Evolutionary conservation across 2,797 vertebrate genomes (phyloP).

Genomic region (Orestias chungarensis): DNA sequence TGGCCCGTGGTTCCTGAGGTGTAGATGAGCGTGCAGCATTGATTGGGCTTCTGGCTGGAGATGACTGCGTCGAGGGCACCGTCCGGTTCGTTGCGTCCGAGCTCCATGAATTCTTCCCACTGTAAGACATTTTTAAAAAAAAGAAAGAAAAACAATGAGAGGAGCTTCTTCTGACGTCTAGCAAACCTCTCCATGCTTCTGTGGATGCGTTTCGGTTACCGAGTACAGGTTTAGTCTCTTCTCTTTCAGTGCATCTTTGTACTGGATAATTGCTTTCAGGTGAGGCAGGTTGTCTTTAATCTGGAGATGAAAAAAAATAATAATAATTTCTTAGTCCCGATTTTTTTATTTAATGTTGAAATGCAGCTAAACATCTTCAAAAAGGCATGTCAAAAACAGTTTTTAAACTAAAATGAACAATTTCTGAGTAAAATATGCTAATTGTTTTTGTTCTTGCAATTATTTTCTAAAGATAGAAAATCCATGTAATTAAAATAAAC

Average conservation of each 20-base stretch:
- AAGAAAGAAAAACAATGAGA: background rate
- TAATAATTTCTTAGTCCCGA: no score
- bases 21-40: slow-evolving; percentile 93
- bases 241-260: slow-evolving; percentile 83
- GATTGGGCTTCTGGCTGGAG: slow-evolving; percentile 86
- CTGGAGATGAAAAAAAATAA: slow-evolving; percentile 75
- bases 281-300: slow-evolving; percentile 82
- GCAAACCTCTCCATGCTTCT: background rate
- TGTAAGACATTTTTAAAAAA: slow-evolving; percentile 51
- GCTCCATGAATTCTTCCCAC: slow-evolving; percentile 91
- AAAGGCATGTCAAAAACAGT: background rate
- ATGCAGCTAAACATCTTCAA: no score
- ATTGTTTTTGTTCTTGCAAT: background rate
- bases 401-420: no score
- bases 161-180: background rate
- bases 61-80: slow-evolving; percentile 78
- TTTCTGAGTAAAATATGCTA: background rate
- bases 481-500: background rate
- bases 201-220: slow-evolving; percentile 73
- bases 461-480: background rate
- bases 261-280: slow-evolving; percentile 92
- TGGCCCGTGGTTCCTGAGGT: slow-evolving; percentile 91
- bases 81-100: slow-evolving; percentile 78
- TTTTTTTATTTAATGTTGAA: background rate
- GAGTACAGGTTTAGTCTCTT: slow-evolving; percentile 88